phyloP scores from a whole-genome alignment of 2,888 invertebrate genomes.

The Eumerus sabulonum region DNA sequence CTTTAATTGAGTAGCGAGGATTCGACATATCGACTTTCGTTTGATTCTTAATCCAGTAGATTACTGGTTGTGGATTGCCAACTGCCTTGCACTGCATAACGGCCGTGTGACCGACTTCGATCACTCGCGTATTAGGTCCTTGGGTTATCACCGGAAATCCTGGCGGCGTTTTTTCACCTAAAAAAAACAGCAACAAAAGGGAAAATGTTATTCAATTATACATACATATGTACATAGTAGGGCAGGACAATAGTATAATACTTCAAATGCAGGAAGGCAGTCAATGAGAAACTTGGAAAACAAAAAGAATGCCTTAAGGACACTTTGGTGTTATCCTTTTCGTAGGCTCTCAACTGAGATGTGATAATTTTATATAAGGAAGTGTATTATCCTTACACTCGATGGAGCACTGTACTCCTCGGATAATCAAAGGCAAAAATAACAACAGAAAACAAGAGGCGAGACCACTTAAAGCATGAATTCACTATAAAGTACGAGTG shows the following conservation, averaged over 20 bases:
- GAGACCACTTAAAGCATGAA: conserved; percentile 65
- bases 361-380: conserved; percentile 67
- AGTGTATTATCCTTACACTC: conserved; percentile 66
- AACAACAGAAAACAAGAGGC: conserved; percentile 44
- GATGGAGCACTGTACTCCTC: conserved; percentile 20
- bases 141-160: conserved; percentile 95
- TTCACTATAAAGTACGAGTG: conserved; percentile 57
- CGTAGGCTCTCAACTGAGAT: conserved; percentile 3
- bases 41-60: conserved; percentile 96
- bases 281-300: neutral
- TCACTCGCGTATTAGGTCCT: conserved; percentile 94
- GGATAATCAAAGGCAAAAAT: conserved; percentile 11
- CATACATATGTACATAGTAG: neutral
- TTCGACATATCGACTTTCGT: conserved; percentile 92
- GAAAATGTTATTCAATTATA: conserved; percentile 44
- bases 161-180: conserved; percentile 90
- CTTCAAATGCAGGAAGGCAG: conserved; percentile 24
- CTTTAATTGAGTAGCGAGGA: conserved; percentile 90
- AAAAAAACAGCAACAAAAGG: conserved; percentile 69
- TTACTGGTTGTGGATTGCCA: conserved; percentile 89
- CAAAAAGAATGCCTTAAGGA: conserved; percentile 16
- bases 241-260: neutral
- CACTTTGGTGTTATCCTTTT: neutral
- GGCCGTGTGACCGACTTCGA: conserved; percentile 96
- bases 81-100: conserved; percentile 93